phyloP scores from a whole-genome alignment of 2,888 invertebrate genomes.

The Ganaspis brasiliensis region DNA sequence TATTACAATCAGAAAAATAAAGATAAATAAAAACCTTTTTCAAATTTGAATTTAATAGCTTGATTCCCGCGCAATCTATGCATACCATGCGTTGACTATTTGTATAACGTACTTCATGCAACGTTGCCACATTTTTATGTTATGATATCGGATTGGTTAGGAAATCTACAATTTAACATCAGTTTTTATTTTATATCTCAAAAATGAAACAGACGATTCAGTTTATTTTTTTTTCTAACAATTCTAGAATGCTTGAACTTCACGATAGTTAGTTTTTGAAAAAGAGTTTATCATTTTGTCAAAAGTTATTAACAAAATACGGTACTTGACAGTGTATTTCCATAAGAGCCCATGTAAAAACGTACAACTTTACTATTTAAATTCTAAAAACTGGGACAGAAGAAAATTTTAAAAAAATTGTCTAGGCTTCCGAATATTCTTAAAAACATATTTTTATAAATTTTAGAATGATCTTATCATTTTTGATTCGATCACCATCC shows the following conservation, averaged over 20 bases:
- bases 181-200: neutral
- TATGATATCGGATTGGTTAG: neutral
- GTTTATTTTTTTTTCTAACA: neutral
- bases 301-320: neutral
- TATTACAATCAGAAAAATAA: no score
- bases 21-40: no score
- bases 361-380: neutral
- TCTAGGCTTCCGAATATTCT: neutral
- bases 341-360: slow-evolving; percentile 4
- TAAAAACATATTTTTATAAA: neutral
- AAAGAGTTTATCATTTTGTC: neutral
- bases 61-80: no score
- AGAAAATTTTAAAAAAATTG: neutral
- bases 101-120: no score
- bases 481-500: neutral
- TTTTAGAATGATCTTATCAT: neutral
- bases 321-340: neutral
- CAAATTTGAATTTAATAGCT: no score
- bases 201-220: neutral
- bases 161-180: neutral
- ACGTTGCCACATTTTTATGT: neutral
- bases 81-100: no score
- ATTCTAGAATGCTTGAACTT: neutral
- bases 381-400: neutral
- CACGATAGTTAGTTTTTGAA: neutral